These are phyloP conservation scores for Tetranychus urticae DNA, from an alignment of 1,140 invertebrate genomes.

Conservation along the genomic window DNA sequence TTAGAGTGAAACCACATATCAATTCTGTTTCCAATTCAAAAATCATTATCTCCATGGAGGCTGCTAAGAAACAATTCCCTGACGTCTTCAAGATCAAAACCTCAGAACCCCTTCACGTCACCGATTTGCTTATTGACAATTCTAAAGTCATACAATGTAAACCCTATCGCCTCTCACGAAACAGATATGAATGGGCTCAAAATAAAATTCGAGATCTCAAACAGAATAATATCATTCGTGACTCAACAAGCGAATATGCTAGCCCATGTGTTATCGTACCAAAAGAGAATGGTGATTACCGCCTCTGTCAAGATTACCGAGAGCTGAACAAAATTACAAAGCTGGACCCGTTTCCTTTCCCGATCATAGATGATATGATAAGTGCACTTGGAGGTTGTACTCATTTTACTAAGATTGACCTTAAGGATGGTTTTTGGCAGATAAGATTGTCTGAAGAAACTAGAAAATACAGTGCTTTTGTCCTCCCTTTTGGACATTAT, in stretches of 20 bases:
- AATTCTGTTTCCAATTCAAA: too few relatives aligned
- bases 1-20: too few relatives aligned
- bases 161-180: background rate
- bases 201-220: background rate
- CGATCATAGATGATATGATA: background rate
- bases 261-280: background rate
- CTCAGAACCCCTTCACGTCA: too few relatives aligned
- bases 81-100: too few relatives aligned
- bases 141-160: background rate
- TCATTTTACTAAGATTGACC: background rate
- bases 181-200: background rate
- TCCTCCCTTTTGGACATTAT: background rate
- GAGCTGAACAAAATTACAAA: background rate
- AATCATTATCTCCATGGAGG: too few relatives aligned
- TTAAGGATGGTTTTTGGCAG: background rate
- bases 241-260: background rate
- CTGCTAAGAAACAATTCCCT: too few relatives aligned
- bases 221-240: background rate
- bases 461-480: background rate
- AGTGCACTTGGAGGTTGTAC: background rate
- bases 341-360: background rate
- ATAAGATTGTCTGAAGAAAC: background rate
- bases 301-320: background rate
- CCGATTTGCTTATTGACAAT: background rate
- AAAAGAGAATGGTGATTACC: background rate